A percentile compares a stretch with the other conserved stretches of the same genome.
These are phyloP conservation scores for Ptyas mucosa DNA, from an alignment of 2,113 vertebrate genomes.

Conservation along the genomic window DNA sequence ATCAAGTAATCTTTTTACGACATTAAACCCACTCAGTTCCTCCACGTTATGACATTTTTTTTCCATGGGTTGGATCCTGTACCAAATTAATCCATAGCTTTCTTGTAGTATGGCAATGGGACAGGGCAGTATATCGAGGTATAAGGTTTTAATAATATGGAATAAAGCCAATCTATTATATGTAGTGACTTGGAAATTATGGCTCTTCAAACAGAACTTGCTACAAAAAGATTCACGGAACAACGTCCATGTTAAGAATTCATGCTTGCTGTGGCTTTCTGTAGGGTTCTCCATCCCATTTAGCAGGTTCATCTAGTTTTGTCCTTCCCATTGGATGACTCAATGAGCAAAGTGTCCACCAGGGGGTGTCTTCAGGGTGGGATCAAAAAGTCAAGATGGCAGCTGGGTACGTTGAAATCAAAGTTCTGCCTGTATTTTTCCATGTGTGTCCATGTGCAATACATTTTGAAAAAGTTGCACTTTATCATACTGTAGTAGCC, in stretches of 20 bases:
- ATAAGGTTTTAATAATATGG: background rate
- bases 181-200: too few species aligned
- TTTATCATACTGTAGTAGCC: background rate
- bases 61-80: background rate
- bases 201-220: too few species aligned
- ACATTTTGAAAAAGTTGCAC: background rate
- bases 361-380: background rate
- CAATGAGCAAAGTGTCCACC: too few species aligned
- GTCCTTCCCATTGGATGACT: too few species aligned
- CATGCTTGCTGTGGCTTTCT: too few species aligned
- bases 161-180: background rate
- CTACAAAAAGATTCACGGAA: too few species aligned
- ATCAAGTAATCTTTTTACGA: background rate
- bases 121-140: background rate
- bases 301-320: too few species aligned
- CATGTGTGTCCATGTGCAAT: background rate
- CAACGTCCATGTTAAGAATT: too few species aligned
- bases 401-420: background rate
- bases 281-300: too few species aligned
- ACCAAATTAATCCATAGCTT: background rate
- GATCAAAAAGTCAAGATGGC: background rate
- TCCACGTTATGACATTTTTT: background rate
- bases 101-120: background rate
- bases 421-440: background rate
- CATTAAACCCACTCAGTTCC: background rate